A percentile compares a stretch with the other conserved stretches of the same genome.
These are phyloP conservation scores for Meles meles DNA, from an alignment of 2,113 vertebrate genomes.

Conservation along the genomic window DNA sequence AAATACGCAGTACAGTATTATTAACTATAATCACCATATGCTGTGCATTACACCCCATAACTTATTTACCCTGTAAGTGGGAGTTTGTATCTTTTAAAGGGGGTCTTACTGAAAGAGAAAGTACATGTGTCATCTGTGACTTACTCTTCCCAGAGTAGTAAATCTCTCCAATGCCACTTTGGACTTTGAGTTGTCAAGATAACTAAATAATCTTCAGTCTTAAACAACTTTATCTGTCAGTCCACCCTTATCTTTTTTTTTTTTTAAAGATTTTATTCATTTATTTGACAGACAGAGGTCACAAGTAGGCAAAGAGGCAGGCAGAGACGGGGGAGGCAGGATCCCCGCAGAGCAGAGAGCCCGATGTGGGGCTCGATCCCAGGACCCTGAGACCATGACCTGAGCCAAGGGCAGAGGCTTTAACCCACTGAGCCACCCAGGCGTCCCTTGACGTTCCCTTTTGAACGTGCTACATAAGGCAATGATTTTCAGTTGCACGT, in stretches of 20 bases:
- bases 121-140: not conserved
- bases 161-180: not conserved
- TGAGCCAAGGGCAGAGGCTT: too few relatives aligned
- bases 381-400: too few relatives aligned
- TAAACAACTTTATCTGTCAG: not conserved
- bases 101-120: not conserved
- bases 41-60: not conserved
- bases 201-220: not conserved
- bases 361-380: too few relatives aligned
- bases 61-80: not conserved
- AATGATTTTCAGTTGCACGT: not conserved
- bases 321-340: too few relatives aligned
- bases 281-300: too few relatives aligned
- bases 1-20: not conserved
- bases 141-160: not conserved
- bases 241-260: not conserved
- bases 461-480: not conserved
- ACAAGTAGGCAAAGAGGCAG: too few relatives aligned
- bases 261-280: too few relatives aligned
- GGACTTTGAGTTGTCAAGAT: not conserved
- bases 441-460: not conserved
- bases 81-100: not conserved
- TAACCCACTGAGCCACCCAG: too few relatives aligned
- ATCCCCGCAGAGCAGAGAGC: accelerated
- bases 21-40: not conserved